Conservation (phyloP, 1,140 invertebrate species). For the Diachasma alloeum region DNA sequence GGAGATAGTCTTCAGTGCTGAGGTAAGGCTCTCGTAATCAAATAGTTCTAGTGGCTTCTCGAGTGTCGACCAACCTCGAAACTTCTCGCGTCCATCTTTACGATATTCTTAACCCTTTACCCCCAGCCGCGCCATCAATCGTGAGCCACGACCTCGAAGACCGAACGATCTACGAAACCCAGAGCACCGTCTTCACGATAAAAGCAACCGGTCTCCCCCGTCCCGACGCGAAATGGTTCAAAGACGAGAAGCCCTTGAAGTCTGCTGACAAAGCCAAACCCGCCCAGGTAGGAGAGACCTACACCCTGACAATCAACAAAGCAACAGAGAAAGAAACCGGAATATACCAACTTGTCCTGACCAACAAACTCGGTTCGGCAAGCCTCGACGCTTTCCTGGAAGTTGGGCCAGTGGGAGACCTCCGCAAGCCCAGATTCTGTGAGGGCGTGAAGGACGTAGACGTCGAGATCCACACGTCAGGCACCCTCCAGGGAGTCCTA, state of each 20-base stretch:
- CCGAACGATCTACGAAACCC: constrained; percentile 77
- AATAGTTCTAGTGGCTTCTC: not conserved
- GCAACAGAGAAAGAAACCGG: constrained; percentile 78
- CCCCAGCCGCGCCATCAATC: constrained; percentile 78
- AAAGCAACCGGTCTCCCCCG: constrained; percentile 76
- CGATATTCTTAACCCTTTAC: not conserved
- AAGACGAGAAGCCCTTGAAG: constrained; percentile 74
- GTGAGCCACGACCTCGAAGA: constrained; percentile 77
- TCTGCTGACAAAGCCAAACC: constrained; percentile 71
- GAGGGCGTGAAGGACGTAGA: constrained; percentile 73
- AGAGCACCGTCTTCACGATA: constrained; percentile 76
- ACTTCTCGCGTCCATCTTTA: not conserved
- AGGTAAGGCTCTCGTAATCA: not conserved
- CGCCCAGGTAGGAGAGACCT: constrained; percentile 75
- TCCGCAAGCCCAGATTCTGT: constrained; percentile 79
- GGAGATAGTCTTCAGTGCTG: not conserved
- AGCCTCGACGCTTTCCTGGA: constrained; percentile 74
- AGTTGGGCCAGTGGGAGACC: constrained; percentile 76
- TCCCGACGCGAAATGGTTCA: constrained; percentile 80
- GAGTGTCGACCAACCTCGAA: not conserved
- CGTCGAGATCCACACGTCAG: constrained; percentile 75
- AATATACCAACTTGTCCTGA: constrained; percentile 77
- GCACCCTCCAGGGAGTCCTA: constrained; percentile 79
- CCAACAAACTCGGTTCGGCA: constrained; percentile 80
- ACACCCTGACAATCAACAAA: constrained; percentile 75